Conservation (phyloP, 2,113 vertebrate species). For the Gobio gobio region DNA sequence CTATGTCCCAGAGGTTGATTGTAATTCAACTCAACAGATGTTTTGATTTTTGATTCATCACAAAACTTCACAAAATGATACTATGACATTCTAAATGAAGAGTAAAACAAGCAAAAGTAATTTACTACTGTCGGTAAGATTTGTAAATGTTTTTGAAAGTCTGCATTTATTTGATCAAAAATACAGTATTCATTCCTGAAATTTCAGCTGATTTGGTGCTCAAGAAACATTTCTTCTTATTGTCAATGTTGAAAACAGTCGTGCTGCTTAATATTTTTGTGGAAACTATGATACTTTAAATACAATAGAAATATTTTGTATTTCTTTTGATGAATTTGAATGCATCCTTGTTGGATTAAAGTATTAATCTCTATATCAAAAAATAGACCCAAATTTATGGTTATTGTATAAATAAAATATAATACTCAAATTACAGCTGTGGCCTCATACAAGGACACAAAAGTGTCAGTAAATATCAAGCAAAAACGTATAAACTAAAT, state of each 20-base stretch:
- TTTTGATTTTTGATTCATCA: not conserved
- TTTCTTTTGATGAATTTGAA: not conserved
- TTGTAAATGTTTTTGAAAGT: not conserved
- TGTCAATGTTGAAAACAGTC: not conserved
- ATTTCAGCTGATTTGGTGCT: not conserved
- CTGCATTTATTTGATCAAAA: not conserved
- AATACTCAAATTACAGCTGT: no score
- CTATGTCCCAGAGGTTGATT: not conserved
- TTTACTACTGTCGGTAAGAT: not conserved
- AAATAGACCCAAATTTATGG: no score
- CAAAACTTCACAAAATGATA: not conserved
- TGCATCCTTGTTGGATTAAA: not conserved
- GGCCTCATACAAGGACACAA: not conserved
- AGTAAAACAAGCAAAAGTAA: not conserved
- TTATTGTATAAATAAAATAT: no score
- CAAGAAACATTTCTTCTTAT: not conserved
- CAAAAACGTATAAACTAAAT: not conserved
- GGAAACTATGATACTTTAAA: not conserved
- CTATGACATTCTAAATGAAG: not conserved
- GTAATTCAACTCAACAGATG: not conserved
- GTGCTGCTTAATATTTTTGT: not conserved
- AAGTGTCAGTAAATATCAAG: not conserved
- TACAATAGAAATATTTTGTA: not conserved
- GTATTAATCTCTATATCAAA: not conserved
- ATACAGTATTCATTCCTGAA: not conserved